Conservation (phyloP, 2,888 invertebrate species). For the Athripsodes cinereus region DNA sequence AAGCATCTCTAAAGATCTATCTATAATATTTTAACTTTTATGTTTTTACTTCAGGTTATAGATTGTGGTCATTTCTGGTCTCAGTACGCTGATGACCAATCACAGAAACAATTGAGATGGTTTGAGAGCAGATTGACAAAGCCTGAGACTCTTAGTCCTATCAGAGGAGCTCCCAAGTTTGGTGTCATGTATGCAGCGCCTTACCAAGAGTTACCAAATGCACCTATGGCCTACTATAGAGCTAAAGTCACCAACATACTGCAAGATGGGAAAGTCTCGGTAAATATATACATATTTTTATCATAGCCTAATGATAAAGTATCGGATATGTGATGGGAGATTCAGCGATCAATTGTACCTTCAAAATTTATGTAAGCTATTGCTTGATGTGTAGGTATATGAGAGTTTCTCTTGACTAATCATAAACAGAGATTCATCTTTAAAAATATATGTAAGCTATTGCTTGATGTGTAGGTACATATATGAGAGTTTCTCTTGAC, state of each 20-base stretch:
- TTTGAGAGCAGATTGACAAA: constrained; percentile 30
- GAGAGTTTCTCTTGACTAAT: no score
- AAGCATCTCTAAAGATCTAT: no score
- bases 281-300: constrained; percentile 22
- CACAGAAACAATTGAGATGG: constrained; percentile 32
- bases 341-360: no score
- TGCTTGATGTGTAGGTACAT: no score
- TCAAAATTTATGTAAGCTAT: no score
- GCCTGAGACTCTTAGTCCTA: constrained; percentile 29
- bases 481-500: no score
- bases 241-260: constrained; percentile 45
- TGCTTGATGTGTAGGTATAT: no score
- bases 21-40: neutral
- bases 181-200: constrained; percentile 57
- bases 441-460: no score
- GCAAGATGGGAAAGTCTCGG: constrained; percentile 40
- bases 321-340: no score
- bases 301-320: no score
- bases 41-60: constrained; percentile 40
- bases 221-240: constrained; percentile 44
- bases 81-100: constrained; percentile 48
- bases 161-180: constrained; percentile 33
- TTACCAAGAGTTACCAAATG: constrained; percentile 38
- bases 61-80: constrained; percentile 67
- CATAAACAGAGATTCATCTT: no score